Evolutionary conservation across 2,797 vertebrate genomes (phyloP).

Genomic region (Mycteria americana): DNA sequence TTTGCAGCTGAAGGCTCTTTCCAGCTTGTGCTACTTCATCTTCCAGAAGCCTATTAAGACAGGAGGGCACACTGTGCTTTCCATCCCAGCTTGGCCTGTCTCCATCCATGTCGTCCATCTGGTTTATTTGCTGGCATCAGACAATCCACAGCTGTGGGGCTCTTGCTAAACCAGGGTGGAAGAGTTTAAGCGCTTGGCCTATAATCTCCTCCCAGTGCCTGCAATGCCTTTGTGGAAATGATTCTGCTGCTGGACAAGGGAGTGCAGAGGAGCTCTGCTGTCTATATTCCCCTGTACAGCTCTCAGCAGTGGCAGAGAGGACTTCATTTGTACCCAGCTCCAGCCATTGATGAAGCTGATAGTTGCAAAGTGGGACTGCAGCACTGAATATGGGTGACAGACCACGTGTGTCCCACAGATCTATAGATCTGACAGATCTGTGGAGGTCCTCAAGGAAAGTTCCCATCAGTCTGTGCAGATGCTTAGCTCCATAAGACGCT

Average conservation of each 20-base stretch:
- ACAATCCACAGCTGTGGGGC: slow-evolving; percentile 57
- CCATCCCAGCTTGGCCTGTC: slow-evolving; percentile 50
- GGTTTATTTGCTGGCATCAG: slow-evolving; percentile 65
- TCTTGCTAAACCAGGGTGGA: slow-evolving; percentile 54
- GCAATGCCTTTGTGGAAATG: not conserved
- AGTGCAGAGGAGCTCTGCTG: not conserved
- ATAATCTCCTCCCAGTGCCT: not conserved
- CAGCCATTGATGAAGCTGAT: not conserved
- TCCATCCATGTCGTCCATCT: slow-evolving; percentile 54
- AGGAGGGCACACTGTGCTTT: slow-evolving; percentile 38
- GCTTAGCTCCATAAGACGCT: not conserved
- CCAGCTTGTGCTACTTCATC: slow-evolving; percentile 36
- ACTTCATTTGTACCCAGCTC: not conserved
- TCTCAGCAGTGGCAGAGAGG: not conserved
- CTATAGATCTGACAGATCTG: not conserved
- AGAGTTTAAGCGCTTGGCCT: slow-evolving; percentile 29
- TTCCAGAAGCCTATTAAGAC: slow-evolving; percentile 59
- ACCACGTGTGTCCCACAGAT: not conserved
- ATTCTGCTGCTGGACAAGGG: not conserved
- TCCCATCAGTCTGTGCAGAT: not conserved
- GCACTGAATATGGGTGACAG: not conserved
- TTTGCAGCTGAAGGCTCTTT: slow-evolving; percentile 27
- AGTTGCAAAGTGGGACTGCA: not conserved
- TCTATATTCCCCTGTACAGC: not conserved
- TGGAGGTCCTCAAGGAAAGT: not conserved